Evolutionary conservation across 2,888 invertebrate species (phyloP), one percentile per base, ranked within the genome.

Genomic region (Caenorhabditis sulstoni): DNA sequence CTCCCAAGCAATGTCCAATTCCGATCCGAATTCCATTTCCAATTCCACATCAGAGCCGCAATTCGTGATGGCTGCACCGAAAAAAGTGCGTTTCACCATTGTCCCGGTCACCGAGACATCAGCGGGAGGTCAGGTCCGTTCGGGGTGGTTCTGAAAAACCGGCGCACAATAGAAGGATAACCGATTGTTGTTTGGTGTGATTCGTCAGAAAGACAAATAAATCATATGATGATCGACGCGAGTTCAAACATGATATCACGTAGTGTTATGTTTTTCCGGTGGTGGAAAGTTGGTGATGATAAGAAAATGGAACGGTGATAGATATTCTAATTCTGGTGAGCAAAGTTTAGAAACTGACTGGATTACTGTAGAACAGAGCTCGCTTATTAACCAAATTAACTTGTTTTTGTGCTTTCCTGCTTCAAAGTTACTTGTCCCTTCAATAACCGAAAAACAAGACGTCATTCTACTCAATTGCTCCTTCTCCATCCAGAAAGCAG

Each of bases 51-150:
- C 49, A 18, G 57, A 64, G 45, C 23, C 29, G 12, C 11, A 44
- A 52, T 58, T 41, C 29, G 14, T 37, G 18, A 47, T 18, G 23
- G 18, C 53, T 11, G 18, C 62, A 2, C 62, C 62, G 12, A 71
- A 71, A 22, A 71, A 62, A 57, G 55, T 71, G 11, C 71, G 73
- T 1, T 73, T 73, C 58, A 73, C 73, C 1, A 50, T 73, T 23
- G 73, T 73, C 20, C 73, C 73, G 4, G 64, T 73, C 58, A 47
- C 64, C n/a, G 73, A 73, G 18, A 29, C 73, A 3, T 61, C 29
- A 14, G 22, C 73, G 29, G 73, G 59, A 44, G 52, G 50, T 37
- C 41, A 57, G n/a, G 47, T 49, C 20, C 58, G 58, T 50, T 73
- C 73, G 29, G 73, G 73, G 20, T 73, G 73, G 73, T 73, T 73